Evolutionary conservation across 2,113 vertebrate species (phyloP), one percentile per base, ranked within the genome.

Genomic region (Abramis brama): DNA sequence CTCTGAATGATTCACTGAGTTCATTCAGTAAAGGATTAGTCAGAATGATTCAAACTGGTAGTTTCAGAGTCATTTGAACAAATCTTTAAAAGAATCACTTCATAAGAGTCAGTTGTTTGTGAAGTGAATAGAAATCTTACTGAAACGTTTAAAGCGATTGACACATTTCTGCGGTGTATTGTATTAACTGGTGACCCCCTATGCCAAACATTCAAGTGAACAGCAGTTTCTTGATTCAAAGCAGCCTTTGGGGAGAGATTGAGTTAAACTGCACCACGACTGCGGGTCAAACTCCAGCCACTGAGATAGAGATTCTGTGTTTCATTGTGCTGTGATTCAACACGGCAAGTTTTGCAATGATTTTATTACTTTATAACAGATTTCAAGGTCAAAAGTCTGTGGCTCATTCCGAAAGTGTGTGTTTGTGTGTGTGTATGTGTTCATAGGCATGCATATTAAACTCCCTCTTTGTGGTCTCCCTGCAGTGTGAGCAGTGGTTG

Each of bases 401-500:
- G 47, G 47, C 15, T 78, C 39, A 25, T 82, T 45, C 59, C 27
- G 55, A 75, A 36, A 55, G 30, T 30, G 57, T 82, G 60, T 78
- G 62, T 83, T 47, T 82, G 52, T 78, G 62, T 83, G 45, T 77
- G 30, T 36, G 68, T 84, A 68, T 84, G 47, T 43, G 71, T 79
- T 10, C 79, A 17, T 71, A 73, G 79, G 82, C 47, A 12, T 85
- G 80, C 62, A 23, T 85, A 87, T 87, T 90, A 88, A 90, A 88
- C 66, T 71, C 15, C 43, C 33, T 90, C 59, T 90, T 84, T 90
- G 82, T 90, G 88, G 83, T 90, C 83, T 90, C 84, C 88, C 85
- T 89, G 88, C 89, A 90, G 89, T 89, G 88, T 90, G 85, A 90
- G 85, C 88, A 88, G 82, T 86, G 89, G 84, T 80, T 82, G 88